Evolutionary conservation across 2,113 vertebrate species (phyloP), one percentile per base, ranked within the genome.

Genomic region (Cacatua alba): DNA sequence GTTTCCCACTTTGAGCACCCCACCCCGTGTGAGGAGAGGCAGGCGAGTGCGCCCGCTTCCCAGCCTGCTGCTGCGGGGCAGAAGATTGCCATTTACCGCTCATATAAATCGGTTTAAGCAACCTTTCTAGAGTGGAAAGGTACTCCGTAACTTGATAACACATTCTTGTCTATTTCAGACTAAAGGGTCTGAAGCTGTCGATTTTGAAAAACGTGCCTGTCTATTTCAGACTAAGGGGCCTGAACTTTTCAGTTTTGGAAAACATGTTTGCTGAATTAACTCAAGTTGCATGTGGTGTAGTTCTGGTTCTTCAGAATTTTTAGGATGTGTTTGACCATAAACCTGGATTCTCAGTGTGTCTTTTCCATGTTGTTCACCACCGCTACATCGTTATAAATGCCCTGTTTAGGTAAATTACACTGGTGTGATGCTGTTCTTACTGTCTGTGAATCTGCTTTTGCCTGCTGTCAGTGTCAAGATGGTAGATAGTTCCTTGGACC

Each of bases 321-420:
- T 52, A 57, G 69, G 10, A 13, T 26, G 78, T 0, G 0, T 31
- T 39, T 68, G 35, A 43, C 46, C 5, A 0, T 53, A 33, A 41
- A 44, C 2, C 29, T 28, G 43, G 21, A 7, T 25, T n/a, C 52
- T 51, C 55, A 0, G 17, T 3, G 21, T 24, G 31, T 16, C 67
- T 44, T 23, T 51, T 6, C 20, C 23, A 37, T 2, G n/a, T 46
- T 23, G 52, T 39, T 81, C 5, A 0, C 39, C 19, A 0, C n/a
- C 10, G 52, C 26, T 15, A 0, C 71, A 1, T 29, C 16, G 1
- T 14, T 51, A 1, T 35, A 29, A 65, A 24, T 16, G 39, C 9
- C 53, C 24, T 2, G 0, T 26, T 37, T 8, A 11, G 39, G 5
- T 59, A 1, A 26, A 11, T 4, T 21, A 19, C 29, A 0, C 28